A percentile compares a stretch with the other conserved stretches of the same genome.
These are phyloP conservation scores for Xiphophorus birchmanni DNA, from an alignment of 2,797 vertebrate species.

Conservation along the genomic window DNA sequence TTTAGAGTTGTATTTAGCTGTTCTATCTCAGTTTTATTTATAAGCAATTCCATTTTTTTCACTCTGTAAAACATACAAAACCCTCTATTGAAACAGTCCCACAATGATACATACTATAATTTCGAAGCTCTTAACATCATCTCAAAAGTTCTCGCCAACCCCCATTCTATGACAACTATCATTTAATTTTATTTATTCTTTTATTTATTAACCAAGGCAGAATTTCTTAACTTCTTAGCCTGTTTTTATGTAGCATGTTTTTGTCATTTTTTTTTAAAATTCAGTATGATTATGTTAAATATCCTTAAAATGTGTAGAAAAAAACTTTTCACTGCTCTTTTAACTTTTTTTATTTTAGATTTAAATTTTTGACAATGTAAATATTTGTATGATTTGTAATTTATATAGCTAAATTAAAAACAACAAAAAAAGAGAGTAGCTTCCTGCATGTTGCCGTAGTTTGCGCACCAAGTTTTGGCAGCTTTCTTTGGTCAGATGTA, in stretches of 20 bases:
- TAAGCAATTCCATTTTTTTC: background rate
- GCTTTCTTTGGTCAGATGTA: constrained; percentile 63
- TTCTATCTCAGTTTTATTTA: constrained; percentile 31
- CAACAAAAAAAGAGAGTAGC: constrained; percentile 51
- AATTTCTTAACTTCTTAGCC: constrained; percentile 27
- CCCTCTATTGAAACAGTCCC: constrained; percentile 2
- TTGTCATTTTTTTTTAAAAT: constrained; percentile 19
- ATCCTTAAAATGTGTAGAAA: constrained; percentile 46
- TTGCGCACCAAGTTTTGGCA: constrained; percentile 50
- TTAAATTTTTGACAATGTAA: constrained; percentile 71
- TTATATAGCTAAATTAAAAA: constrained; percentile 72
- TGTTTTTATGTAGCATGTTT: constrained; percentile 43
- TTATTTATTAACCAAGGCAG: constrained; percentile 69
- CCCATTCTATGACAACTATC: constrained; percentile 41
- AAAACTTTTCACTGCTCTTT: constrained; percentile 50
- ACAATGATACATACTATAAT: constrained; percentile 12
- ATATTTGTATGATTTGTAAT: constrained; percentile 80
- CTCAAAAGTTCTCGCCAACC: constrained; percentile 4
- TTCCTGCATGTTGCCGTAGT: constrained; percentile 65
- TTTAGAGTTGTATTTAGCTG: constrained; percentile 32
- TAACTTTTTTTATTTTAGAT: constrained; percentile 52
- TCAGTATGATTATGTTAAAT: constrained; percentile 17
- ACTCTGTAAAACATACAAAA: constrained; percentile 16
- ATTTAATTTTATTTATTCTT: constrained; percentile 67
- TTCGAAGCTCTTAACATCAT: constrained; percentile 28